Conservation (phyloP, 2,113 vertebrate genomes). For the Equus przewalskii region DNA sequence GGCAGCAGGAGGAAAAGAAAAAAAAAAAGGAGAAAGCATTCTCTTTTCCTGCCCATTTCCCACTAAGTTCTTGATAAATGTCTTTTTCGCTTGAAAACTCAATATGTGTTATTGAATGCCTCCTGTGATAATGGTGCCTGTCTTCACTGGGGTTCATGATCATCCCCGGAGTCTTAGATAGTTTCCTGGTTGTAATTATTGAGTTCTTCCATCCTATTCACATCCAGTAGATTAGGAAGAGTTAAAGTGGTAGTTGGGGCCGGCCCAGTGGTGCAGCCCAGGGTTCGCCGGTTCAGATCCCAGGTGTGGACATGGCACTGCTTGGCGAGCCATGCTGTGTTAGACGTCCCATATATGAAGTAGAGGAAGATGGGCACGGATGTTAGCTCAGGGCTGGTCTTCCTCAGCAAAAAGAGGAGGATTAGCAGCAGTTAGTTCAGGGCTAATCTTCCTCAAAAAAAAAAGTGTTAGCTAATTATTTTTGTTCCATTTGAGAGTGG, state of each 20-base stretch:
- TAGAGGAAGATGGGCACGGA: too few species aligned
- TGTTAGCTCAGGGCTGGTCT: too few species aligned
- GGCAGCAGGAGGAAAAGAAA: neutral
- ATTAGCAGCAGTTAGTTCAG: too few species aligned
- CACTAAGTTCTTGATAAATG: neutral
- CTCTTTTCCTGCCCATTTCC: neutral
- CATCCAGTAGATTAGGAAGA: neutral
- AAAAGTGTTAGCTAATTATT: neutral
- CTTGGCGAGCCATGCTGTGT: too few species aligned
- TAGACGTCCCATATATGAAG: too few species aligned
- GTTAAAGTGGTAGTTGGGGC: neutral
- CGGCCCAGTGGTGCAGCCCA: too few species aligned
- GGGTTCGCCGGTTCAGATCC: too few species aligned
- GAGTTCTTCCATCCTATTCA: neutral
- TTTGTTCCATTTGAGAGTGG: constrained; percentile 11
- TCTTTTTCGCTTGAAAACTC: neutral
- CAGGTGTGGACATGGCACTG: too few species aligned
- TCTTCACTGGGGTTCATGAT: neutral
- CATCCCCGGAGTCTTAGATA: neutral
- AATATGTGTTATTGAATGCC: neutral
- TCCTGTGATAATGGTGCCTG: neutral
- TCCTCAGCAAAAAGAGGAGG: too few species aligned
- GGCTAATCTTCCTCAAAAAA: too few species aligned
- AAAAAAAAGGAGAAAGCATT: neutral
- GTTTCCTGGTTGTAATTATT: neutral